phyloP scores from a whole-genome alignment of 2,113 vertebrate species.

The Cyprichromis sp. region DNA sequence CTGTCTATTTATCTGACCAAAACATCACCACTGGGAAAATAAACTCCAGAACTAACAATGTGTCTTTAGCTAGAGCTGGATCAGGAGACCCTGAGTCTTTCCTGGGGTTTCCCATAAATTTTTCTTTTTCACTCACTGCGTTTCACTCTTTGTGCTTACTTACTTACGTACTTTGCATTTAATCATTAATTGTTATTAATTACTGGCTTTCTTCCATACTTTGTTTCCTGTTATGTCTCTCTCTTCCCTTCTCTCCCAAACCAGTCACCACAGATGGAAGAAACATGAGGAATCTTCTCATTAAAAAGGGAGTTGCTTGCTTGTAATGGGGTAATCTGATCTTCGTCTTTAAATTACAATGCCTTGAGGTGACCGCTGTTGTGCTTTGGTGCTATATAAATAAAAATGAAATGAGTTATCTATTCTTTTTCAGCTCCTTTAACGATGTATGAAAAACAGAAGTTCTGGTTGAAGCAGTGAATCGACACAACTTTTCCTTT shows the following conservation, averaged over 20 bases:
- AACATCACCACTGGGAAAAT: background rate
- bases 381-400: background rate
- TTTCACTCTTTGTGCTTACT: background rate
- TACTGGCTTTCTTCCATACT: background rate
- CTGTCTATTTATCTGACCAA: background rate
- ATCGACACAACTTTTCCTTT: background rate
- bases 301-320: background rate
- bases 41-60: background rate
- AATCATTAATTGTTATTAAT: background rate
- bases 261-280: background rate
- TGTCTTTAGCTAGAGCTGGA: background rate
- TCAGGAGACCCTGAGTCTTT: background rate
- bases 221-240: background rate
- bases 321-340: background rate
- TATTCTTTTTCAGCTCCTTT: background rate
- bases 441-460: background rate
- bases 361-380: background rate
- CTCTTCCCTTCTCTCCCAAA: background rate
- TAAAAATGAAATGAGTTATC: background rate
- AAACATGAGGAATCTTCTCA: background rate
- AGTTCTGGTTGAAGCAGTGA: background rate
- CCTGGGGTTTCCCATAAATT: background rate
- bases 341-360: background rate
- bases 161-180: background rate
- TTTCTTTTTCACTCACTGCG: background rate